Base-by-base conservation (phyloP, 2,888 invertebrate species). In the Hydriomena furcata region DNA sequence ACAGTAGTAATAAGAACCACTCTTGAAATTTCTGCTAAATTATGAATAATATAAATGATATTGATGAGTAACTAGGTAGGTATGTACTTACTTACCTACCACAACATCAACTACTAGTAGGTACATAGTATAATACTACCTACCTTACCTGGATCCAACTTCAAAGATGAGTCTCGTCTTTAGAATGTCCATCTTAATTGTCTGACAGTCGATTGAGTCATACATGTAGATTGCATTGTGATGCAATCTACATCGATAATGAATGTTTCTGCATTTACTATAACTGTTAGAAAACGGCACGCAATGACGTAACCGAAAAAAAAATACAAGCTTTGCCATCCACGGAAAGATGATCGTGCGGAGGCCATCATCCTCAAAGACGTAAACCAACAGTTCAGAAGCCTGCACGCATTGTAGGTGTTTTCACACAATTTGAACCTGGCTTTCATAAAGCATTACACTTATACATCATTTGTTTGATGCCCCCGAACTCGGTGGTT, bases 151-250 rank as follows among this genome's bases (percentile, higher is more conserved):
- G n/a, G 21, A 10, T 21, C 20, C n/a, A 7, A 41, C 30, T 32
- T 42, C 42, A 17, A 21, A 35, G 11, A 42, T 38, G 28, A 38
- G n/a, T 32, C 17, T 32, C 20, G 8, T 25, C 13, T 17, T 32
- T 31, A 17, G 20, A 40, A 21, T 34, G 21, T 40, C 38, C 32
- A 25, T 31, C 12, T n/a, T 44, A 36, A 46, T 47, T 47, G 28
- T 28, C 38, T 35, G 21, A 42, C 42, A 43, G 47, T 55, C 11
- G 46, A 54, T 44, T 48, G 52, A 56, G 41, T 56, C 54, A 54
- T 49, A 5, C n/a, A 17, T 13, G 24, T 32, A 13, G 10, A 7
- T 24, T 34, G 42, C 35, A 45, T 31, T 41, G 43, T 41, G 25
- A 44, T 31, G 25, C 12, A 20, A 46, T 7, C n/a, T n/a, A n/a